Percentiles rank a stretch among this genome's conserved stretches.
Conservation (phyloP, 2,888 invertebrate species). For the Papilio elwesi region DNA sequence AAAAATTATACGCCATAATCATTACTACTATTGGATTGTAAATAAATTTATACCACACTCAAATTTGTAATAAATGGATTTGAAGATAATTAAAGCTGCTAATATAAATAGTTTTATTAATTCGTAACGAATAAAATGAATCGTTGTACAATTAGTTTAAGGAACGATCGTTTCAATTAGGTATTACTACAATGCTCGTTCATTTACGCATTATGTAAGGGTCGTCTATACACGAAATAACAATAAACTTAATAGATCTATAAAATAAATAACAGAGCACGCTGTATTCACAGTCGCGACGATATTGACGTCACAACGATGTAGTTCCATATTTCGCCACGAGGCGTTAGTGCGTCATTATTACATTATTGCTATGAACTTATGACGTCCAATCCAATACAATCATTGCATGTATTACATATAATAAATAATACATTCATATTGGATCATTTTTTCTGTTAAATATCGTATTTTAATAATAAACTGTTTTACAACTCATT, state of each 20-base stretch:
- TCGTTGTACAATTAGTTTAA: too few relatives aligned
- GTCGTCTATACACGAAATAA: not conserved
- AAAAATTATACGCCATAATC: too few relatives aligned
- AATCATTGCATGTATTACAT: too few relatives aligned
- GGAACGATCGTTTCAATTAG: not conserved
- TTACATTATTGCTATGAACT: conserved; percentile 44
- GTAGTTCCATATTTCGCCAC: conserved; percentile 44
- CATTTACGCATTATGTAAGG: conserved; percentile 10
- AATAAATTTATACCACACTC: too few relatives aligned
- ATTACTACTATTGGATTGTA: too few relatives aligned
- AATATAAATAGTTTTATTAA: too few relatives aligned
- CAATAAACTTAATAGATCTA: conserved; percentile 25
- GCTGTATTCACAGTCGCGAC: conserved; percentile 22
- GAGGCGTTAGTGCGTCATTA: conserved; percentile 51
- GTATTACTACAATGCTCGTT: not conserved
- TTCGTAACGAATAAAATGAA: too few relatives aligned
- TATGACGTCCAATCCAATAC: not conserved
- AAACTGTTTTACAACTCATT: not conserved
- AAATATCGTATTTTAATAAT: not conserved
- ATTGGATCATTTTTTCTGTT: not conserved
- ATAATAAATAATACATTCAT: conserved; percentile 15
- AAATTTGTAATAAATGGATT: too few relatives aligned
- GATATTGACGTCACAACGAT: conserved; percentile 29
- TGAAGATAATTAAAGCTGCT: too few relatives aligned
- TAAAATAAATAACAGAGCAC: conserved; percentile 28